These are phyloP conservation scores for Lepidochitona cinerea DNA, from an alignment of 2,888 invertebrate genomes.

Conservation along the genomic window DNA sequence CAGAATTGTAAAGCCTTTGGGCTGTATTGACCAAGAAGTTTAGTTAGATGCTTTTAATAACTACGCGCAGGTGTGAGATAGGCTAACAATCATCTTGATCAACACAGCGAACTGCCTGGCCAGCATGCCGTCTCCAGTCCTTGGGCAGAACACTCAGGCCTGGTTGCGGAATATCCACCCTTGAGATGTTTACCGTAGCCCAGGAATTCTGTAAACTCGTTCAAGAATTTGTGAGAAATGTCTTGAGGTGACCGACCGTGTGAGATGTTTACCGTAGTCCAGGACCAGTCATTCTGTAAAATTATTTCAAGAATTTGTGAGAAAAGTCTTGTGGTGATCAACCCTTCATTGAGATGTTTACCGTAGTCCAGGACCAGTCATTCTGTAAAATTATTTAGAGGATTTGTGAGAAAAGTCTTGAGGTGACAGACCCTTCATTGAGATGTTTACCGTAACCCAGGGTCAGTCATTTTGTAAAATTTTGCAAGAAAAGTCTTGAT, in stretches of 20 bases:
- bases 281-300: conserved; percentile 61
- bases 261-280: conserved; percentile 36
- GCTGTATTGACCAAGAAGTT: too few species aligned
- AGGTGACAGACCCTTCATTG: too few species aligned
- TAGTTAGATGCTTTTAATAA: too few species aligned
- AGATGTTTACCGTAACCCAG: too few species aligned
- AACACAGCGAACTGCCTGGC: too few species aligned
- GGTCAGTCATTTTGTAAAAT: conserved; percentile 60
- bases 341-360: too few species aligned
- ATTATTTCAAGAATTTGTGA: conserved; percentile 63
- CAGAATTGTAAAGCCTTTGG: too few species aligned
- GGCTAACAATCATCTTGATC: too few species aligned
- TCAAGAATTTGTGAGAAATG: conserved; percentile 61
- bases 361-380: conserved; percentile 54
- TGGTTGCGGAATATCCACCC: too few species aligned
- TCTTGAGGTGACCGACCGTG: conserved; percentile 60
- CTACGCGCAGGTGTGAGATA: too few species aligned
- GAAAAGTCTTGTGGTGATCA: conserved; percentile 49
- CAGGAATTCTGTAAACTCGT: conserved; percentile 63
- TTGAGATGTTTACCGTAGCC: conserved; percentile 40
- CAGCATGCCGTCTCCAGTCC: conserved; percentile 32
- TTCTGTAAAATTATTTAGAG: conserved; percentile 63
- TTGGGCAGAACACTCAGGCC: conserved; percentile 49
- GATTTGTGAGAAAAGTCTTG: conserved; percentile 62
- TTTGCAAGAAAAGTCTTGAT: conserved; percentile 63